Base-by-base conservation (phyloP, 2,888 invertebrate species). In the Tortricodes alternella region DNA sequence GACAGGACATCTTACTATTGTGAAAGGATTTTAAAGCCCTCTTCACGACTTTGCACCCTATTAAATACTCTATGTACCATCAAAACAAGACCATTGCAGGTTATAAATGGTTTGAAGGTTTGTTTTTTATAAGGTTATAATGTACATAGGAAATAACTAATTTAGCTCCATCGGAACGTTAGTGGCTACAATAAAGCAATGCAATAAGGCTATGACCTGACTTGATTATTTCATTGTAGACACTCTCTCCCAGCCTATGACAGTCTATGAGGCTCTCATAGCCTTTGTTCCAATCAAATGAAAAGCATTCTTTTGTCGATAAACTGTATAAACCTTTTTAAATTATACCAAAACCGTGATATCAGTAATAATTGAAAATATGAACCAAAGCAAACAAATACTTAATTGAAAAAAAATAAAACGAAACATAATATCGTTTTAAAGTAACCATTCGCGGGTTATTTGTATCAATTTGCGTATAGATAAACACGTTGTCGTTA, bases 1-100 rank as follows among this genome's bases (percentile, higher is more conserved):
- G 75, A 68, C 76, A 76, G 77, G 80, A 76, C 80, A 78, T 77
- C 76, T 78, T 74, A 82, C 86, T 78, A 85, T 90, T 90, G 85
- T 88, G 75, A 75, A 80, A 78, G 81, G 84, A 84, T 85, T 85
- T 83, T 71, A 79, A 82, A 80, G 73, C 68, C 72, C 78, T 76
- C 75, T 82, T 77, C 76, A 75, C 63, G 62, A 69, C 70, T 72
- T 73, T 71, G 66, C 68, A 68, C 66, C 75, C 74, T 80, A 80
- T 85, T 83, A 80, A 68, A 65, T 70, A 64, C 67, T 62, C 66
- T 66, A 62, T 53, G 52, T 44, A 39, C 18, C 18, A 9, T 34
- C 19, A 34, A 34, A 15, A 35, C 9, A 46, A 35, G 15, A n/a
- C 6, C 2, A 46, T n/a, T 11, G 23, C 1, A 13, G 8, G 9